Percentiles rank a stretch among this genome's conserved stretches.
These are phyloP conservation scores for Cyaniris semiargus DNA, from an alignment of 2,888 invertebrate genomes.

Conservation along the genomic window DNA sequence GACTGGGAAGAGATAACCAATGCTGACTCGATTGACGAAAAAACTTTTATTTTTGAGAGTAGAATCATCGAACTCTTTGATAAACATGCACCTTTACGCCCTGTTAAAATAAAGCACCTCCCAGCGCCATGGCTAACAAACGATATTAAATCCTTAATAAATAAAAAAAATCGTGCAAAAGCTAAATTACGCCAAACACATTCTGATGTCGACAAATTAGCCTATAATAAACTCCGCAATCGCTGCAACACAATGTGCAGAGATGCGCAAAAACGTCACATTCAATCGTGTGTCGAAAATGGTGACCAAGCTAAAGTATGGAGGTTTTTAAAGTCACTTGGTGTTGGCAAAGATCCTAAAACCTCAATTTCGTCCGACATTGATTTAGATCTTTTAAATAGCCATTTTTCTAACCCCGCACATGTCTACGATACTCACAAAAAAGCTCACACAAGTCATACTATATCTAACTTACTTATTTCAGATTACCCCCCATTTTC, in stretches of 20 bases:
- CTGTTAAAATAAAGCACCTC: background rate
- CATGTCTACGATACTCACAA: background rate
- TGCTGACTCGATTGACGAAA: no score
- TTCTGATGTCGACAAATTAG: background rate
- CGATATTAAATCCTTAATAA: background rate
- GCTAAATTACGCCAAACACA: background rate
- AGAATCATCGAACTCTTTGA: background rate
- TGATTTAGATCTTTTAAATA: background rate
- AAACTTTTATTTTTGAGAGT: no score
- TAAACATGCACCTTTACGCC: background rate
- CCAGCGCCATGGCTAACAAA: slow-evolving; percentile 8
- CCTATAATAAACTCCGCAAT: background rate
- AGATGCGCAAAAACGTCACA: background rate
- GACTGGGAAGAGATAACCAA: no score
- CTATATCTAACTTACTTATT: background rate
- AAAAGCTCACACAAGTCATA: background rate
- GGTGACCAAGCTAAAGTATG: background rate
- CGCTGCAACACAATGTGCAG: background rate
- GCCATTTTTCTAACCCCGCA: background rate
- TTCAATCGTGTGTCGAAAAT: background rate
- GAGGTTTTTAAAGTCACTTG: background rate
- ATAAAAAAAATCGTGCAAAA: slow-evolving; percentile 21
- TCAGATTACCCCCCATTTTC: background rate
- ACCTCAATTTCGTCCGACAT: background rate
- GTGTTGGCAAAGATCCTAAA: background rate